phyloP scores from a whole-genome alignment of 2,797 vertebrate genomes.

The Erpetoichthys calabaricus region DNA sequence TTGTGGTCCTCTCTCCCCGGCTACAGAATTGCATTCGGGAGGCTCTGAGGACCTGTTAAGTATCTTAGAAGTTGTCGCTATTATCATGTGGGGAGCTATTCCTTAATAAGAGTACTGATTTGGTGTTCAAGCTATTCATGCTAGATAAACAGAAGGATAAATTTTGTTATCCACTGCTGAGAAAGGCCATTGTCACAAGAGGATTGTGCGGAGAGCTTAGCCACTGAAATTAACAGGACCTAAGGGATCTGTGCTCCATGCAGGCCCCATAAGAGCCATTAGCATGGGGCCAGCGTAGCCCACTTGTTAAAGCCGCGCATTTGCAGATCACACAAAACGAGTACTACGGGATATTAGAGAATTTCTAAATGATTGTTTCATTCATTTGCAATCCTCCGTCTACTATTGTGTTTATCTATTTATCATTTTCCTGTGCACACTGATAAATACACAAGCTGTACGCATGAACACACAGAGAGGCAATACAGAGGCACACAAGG shows the following conservation, averaged over 20 bases:
- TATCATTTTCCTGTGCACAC: not conserved
- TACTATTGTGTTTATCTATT: no score
- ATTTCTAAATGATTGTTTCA: no score
- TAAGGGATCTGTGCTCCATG: constrained; percentile 40
- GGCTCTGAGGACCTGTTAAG: constrained; percentile 12
- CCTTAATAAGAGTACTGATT: constrained; percentile 21
- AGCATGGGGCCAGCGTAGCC: constrained; percentile 37
- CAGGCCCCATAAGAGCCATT: constrained; percentile 50
- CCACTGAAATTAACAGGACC: constrained; percentile 60
- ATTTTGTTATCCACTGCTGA: constrained; percentile 19
- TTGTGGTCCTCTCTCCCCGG: constrained; percentile 18
- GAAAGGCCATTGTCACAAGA: constrained; percentile 19
- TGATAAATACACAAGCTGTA: not conserved
- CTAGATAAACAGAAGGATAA: constrained; percentile 21
- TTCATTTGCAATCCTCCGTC: no score
- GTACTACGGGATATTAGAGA: no score
- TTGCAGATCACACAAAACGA: no score
- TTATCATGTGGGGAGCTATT: constrained; percentile 22
- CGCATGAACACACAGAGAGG: not conserved
- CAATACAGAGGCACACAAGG: not conserved
- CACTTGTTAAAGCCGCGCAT: constrained; percentile 47
- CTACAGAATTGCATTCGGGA: constrained; percentile 1
- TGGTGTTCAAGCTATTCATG: constrained; percentile 20
- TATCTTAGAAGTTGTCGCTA: constrained; percentile 18
- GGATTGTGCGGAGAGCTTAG: constrained; percentile 28